Evolutionary conservation across 2,113 vertebrate genomes (phyloP).

Genomic region (Solenodon paradoxus): DNA sequence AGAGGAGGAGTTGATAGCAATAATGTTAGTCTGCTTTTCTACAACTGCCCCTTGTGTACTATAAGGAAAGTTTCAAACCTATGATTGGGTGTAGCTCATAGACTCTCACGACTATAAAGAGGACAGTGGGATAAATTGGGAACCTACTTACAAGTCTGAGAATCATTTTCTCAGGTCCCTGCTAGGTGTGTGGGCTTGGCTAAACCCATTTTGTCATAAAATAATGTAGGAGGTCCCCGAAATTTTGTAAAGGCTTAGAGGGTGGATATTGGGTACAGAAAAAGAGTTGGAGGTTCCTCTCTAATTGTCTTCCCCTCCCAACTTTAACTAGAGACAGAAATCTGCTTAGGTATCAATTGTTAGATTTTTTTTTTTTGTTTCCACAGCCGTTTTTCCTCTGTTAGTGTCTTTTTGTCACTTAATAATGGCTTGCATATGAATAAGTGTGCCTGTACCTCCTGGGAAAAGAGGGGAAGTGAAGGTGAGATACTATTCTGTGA

Average conservation of each 20-base stretch:
- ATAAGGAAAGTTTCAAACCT: constrained; percentile 22
- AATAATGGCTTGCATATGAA: constrained; percentile 7
- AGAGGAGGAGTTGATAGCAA: not conserved
- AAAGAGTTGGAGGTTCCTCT: not conserved
- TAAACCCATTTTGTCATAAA: constrained; percentile 4
- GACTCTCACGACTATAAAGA: not conserved
- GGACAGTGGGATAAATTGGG: not conserved
- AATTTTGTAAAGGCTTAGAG: not conserved
- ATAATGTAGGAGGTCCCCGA: not conserved
- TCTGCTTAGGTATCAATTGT: not conserved
- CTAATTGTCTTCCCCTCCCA: not conserved
- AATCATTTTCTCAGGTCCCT: not conserved
- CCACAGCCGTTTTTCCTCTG: not conserved
- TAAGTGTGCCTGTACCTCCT: not conserved
- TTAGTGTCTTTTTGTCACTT: constrained; percentile 36
- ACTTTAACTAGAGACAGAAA: not conserved
- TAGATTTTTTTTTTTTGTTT: constrained; percentile 33
- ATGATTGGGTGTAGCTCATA: not conserved
- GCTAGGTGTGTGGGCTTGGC: not conserved
- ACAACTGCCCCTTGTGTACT: not conserved
- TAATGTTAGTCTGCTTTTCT: not conserved
- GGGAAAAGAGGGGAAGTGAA: not conserved
- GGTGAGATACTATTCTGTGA: not conserved
- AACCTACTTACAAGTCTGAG: not conserved
- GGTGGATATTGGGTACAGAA: not conserved